Conservation (phyloP, 2,888 invertebrate species). For the Minunthozetes semirufus region DNA sequence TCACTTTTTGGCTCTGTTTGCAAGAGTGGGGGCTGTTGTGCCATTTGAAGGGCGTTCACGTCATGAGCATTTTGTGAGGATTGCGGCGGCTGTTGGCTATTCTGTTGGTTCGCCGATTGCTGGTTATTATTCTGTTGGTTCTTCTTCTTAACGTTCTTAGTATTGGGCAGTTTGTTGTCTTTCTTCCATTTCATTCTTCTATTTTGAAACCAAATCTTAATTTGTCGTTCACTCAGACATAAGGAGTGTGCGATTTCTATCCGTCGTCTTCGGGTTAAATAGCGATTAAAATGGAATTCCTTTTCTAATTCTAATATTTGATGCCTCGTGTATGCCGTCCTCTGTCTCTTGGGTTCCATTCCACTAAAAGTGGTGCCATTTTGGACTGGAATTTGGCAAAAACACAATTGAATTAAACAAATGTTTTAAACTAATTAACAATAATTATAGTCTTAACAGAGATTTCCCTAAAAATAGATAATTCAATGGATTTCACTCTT, state of each 20-base stretch:
- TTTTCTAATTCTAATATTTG: constrained; percentile 96
- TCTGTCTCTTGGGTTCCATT: constrained; percentile 89
- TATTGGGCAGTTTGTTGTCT: constrained; percentile 80
- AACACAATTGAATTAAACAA: no score
- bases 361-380: constrained; percentile 62
- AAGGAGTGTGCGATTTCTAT: constrained; percentile 96
- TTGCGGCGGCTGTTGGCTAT: constrained; percentile 26
- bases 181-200: constrained; percentile 74
- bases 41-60: constrained; percentile 24
- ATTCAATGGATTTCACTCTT: no score
- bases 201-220: constrained; percentile 77
- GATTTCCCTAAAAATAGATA: no score
- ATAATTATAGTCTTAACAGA: no score
- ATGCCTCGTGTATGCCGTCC: constrained; percentile 95
- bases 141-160: constrained; percentile 69
- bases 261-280: constrained; percentile 84
- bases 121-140: constrained; percentile 60
- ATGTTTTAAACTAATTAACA: no score
- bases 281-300: constrained; percentile 95
- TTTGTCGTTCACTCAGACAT: constrained; percentile 82
- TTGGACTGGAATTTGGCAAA: constrained; percentile 16
- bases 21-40: constrained; percentile 17
- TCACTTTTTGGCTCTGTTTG: constrained; percentile 34
- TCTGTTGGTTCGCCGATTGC: constrained; percentile 32
- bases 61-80: constrained; percentile 30